Base-by-base conservation (phyloP, 2,113 vertebrate species). In the Ictidomys tridecemlineatus region DNA sequence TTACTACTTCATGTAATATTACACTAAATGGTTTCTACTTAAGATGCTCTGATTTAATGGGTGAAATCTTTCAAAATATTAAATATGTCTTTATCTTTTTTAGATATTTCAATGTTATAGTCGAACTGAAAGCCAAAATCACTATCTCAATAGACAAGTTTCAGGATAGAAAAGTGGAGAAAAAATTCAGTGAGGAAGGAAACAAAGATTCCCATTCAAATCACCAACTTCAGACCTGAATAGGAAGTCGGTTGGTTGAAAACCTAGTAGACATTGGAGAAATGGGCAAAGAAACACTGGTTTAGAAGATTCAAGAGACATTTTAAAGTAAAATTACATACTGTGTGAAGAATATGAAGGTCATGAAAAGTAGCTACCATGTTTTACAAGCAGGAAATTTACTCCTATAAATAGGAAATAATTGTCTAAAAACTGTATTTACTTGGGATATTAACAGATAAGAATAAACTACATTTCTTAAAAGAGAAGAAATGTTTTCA, bases 61-160 rank as follows among this genome's bases (percentile, higher is more conserved):
- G 5, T 70, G 87, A 80, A 89, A 69, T 37, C 18, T 82, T 70
- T 13, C 3, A 84, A 88, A 91, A 82, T 67, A 80, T 74, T 80
- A 61, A 91, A 70, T n/a, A 51, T 26, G n/a, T 34, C 4, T 76
- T 69, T 77, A 83, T 74, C 16, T 74, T 39, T 22, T 58, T 93
- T 45, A n/a, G 39, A 37, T 37, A 79, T 77, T 63, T 79, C 17
- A 85, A 73, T 56, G 20, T 61, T 72, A 77, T 12, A 56, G 34
- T 70, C 51, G 72, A 20, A 78, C 39, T 70, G 48, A 72, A 96
- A 83, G 56, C 11, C n/a, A 80, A 79, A 96, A 79, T 53, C n/a
- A 79, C 6, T 18, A 37, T 56, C 51, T 79, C 28, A 73, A 5
- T 39, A 30, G n/a, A 63, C 11, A 4, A 53, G 22, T 42, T 53